Evolutionary conservation across 2,113 vertebrate species (phyloP).

Genomic region (Chitala chitala): DNA sequence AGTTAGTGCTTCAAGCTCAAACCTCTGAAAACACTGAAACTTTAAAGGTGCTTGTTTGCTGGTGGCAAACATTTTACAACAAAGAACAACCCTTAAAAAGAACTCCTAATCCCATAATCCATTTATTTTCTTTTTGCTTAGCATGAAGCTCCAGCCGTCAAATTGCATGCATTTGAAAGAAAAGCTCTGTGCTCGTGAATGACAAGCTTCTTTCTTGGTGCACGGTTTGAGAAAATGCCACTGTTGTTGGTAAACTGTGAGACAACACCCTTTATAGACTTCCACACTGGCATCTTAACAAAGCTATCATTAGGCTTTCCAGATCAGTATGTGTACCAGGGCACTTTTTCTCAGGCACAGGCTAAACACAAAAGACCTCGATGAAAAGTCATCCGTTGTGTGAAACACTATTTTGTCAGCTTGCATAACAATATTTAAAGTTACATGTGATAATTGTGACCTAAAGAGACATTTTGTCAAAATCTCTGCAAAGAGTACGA

Average conservation of each 20-base stretch:
- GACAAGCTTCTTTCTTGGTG: background rate
- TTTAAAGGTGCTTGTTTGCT: too few species aligned
- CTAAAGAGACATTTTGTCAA: too few species aligned
- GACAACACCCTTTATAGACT: background rate
- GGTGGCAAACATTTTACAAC: background rate
- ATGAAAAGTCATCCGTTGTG: background rate
- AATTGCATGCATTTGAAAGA: conserved; percentile 22
- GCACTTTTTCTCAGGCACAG: background rate
- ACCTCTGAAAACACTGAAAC: too few species aligned
- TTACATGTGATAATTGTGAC: too few species aligned
- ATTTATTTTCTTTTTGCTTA: conserved; percentile 38
- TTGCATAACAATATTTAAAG: background rate
- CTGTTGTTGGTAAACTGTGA: background rate
- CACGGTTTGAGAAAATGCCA: conserved; percentile 1
- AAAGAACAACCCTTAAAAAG: conserved; percentile 47
- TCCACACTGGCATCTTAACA: conserved; percentile 1
- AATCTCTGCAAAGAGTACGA: too few species aligned
- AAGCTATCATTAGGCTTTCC: conserved; percentile 5
- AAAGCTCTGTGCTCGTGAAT: background rate
- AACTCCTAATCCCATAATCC: conserved; percentile 58
- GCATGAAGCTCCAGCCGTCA: conserved; percentile 24
- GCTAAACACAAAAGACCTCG: conserved; percentile 8
- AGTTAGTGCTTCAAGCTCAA: too few species aligned
- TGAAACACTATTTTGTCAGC: background rate
- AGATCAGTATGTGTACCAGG: background rate